Base-by-base conservation (phyloP, 2,888 invertebrate genomes). In the Hololepta plana region DNA sequence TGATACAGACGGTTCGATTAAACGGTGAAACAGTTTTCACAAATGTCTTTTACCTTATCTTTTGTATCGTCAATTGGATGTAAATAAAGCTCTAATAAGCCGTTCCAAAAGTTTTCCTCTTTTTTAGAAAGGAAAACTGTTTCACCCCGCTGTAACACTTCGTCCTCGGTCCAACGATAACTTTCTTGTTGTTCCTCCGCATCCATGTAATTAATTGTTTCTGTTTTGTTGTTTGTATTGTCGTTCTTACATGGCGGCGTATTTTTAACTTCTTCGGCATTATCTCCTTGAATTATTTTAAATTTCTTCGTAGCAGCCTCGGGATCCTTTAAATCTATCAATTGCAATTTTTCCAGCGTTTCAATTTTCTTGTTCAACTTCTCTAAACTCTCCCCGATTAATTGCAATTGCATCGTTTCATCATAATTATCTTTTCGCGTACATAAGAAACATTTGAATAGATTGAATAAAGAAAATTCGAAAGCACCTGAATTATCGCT, bases 21-120 rank as follows among this genome's bases (percentile, higher is more conserved):
- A 25, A 25, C 3, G 12, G 9, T 22, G 22, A 8, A 2, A 21
- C 22, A 21, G 8, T n/a, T n/a, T n/a, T 7, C 9, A 21, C 6
- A 7, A 10, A 21, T 21, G 6, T 21, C 11, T 10, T 21, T 6
- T 54, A 65, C 64, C 47, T 68, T 60, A 42, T 69, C 63, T 29
- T 67, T 62, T 39, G 74, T 66, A 21, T 68, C 64, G 35, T 70
- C 70, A 25, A 81, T 60, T 1, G 85, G 84, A 39, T 67, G 60
- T 11, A 87, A 57, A 49, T 87, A 82, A 43, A 70, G 70, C 23
- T 66, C 65, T 27, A 87, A 70, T 26, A 87, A 52, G 26, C 73
- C 71, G 28, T 63, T 63, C 82, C 84, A 88, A 53, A 88, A 88
- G 11, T 55, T 53, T 24, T 64, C 64, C 49, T 88, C 85, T 20